A percentile compares a stretch with the other conserved stretches of the same genome.
phyloP scores from a whole-genome alignment of 2,888 invertebrate species.

The Eubasilissa splendida region DNA sequence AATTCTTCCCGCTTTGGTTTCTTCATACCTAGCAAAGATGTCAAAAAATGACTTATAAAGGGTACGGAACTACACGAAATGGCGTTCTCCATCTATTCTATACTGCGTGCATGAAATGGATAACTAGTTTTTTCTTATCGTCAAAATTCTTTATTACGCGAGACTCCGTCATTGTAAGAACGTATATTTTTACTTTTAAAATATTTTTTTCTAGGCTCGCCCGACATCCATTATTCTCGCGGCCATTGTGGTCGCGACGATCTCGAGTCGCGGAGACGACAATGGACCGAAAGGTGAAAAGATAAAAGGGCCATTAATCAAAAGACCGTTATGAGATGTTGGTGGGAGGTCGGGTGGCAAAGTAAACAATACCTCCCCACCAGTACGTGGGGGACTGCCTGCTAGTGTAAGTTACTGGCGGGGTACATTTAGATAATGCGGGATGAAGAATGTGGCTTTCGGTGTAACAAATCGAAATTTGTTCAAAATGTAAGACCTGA shows the following conservation, averaged over 20 bases:
- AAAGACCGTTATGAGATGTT: slow-evolving; percentile 41
- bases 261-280: slow-evolving; percentile 36
- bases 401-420: not conserved
- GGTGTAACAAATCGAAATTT: not conserved
- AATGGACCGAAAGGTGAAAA: slow-evolving; percentile 43
- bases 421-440: slow-evolving; percentile 3
- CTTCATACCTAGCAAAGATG: too few relatives aligned
- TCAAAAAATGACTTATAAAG: too few relatives aligned
- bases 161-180: too few relatives aligned
- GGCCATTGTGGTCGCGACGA: slow-evolving; percentile 17
- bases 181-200: not conserved
- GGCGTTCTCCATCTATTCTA: too few relatives aligned
- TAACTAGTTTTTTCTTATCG: too few relatives aligned
- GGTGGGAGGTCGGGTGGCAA: not conserved
- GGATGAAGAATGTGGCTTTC: slow-evolving; percentile 2
- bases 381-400: too few relatives aligned
- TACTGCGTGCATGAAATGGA: too few relatives aligned
- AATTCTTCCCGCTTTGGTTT: too few relatives aligned
- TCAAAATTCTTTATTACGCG: too few relatives aligned
- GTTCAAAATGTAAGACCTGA: not conserved
- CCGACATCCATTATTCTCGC: not conserved
- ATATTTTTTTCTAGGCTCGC: slow-evolving; percentile 1
- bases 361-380: slow-evolving; percentile 19
- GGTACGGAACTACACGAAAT: too few relatives aligned
- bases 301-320: slow-evolving; percentile 54